Evolutionary conservation across 2,113 vertebrate species (phyloP).

Genomic region (Rostratula benghalensis): DNA sequence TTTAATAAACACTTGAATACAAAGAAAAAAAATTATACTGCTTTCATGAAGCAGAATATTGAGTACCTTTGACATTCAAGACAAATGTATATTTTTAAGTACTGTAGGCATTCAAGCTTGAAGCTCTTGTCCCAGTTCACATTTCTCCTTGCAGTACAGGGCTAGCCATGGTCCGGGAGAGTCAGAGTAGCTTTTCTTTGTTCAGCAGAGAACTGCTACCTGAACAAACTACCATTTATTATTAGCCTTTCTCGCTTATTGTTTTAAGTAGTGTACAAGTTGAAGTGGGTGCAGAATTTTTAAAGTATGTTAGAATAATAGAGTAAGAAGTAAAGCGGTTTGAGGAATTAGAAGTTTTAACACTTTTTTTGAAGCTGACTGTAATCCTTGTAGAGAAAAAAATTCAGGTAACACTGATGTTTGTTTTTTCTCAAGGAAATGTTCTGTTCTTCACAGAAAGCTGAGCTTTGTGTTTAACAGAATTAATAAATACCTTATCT

Average conservation of each 20-base stretch:
- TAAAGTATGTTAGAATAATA: not conserved
- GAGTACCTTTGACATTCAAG: not conserved
- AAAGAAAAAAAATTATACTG: not conserved
- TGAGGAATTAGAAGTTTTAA: not conserved
- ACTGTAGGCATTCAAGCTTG: not conserved
- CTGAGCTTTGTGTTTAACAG: not conserved
- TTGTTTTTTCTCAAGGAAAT: not conserved
- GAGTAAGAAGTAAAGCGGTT: not conserved
- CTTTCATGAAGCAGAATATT: not conserved
- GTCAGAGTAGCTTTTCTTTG: not conserved
- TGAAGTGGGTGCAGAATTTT: not conserved
- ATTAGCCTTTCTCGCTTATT: not conserved
- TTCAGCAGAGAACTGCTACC: not conserved
- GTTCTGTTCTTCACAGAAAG: not conserved
- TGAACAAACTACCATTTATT: not conserved
- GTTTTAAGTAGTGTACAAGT: not conserved
- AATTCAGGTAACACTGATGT: not conserved
- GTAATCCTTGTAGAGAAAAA: not conserved
- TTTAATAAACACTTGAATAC: too few species aligned
- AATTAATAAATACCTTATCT: not conserved
- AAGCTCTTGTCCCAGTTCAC: not conserved
- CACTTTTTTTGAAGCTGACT: not conserved
- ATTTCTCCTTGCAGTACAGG: not conserved
- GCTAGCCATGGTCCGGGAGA: not conserved
- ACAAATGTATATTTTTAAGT: not conserved